Percentiles rank a stretch among this genome's conserved stretches.
Conservation (phyloP, 1,140 invertebrate species). For the Pomphorhynchus laevis region DNA sequence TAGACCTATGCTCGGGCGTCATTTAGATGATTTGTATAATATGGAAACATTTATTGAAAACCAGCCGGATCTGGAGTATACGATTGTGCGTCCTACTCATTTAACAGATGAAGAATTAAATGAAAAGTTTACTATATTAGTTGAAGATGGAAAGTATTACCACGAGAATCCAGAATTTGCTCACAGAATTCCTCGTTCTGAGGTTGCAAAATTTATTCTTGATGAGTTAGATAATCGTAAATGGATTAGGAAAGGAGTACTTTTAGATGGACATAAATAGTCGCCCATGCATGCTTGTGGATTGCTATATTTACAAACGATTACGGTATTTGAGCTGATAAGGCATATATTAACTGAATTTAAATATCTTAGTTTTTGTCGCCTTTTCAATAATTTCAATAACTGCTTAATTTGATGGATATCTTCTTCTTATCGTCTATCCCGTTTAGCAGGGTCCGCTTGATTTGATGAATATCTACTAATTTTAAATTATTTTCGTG, state of each 20-base stretch:
- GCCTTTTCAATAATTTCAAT: too few species aligned
- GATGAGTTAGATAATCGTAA: slow-evolving; percentile 9
- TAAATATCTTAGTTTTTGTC: too few species aligned
- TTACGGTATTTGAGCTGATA: too few species aligned
- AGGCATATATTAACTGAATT: too few species aligned
- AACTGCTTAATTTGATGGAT: too few species aligned
- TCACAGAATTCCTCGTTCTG: slow-evolving; percentile 10
- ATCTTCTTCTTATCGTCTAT: too few species aligned
- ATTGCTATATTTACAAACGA: too few species aligned
- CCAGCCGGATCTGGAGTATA: slow-evolving; percentile 16
- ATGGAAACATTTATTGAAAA: slow-evolving; percentile 16
- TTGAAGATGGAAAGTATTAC: slow-evolving; percentile 6
- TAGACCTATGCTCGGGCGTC: slow-evolving; percentile 14
- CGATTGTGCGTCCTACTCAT: slow-evolving; percentile 16
- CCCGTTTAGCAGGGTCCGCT: too few species aligned
- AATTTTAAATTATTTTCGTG: too few species aligned
- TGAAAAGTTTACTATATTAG: slow-evolving; percentile 11
- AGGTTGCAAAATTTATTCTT: slow-evolving; percentile 13
- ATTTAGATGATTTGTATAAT: slow-evolving; percentile 15
- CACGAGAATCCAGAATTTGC: slow-evolving; percentile 4
- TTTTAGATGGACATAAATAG: slow-evolving; percentile 6
- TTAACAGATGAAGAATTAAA: slow-evolving; percentile 12
- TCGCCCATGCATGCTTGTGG: too few species aligned
- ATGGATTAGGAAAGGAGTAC: slow-evolving; percentile 8
- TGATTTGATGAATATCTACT: too few species aligned